Conservation (phyloP, 2,888 invertebrate species). For the Chydorus sphaericus region DNA sequence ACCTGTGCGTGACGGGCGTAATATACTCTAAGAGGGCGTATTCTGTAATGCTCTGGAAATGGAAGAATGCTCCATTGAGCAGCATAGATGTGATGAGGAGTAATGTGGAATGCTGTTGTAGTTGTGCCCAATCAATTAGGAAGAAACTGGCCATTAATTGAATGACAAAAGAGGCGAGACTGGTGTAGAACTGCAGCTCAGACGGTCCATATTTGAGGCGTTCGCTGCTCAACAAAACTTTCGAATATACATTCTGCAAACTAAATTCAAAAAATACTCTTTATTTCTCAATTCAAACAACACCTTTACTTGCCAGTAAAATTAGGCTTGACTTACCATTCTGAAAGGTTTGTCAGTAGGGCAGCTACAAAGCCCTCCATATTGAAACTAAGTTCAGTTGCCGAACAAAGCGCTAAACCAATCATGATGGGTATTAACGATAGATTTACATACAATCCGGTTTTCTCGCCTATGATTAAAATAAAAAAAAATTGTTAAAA, state of each 20-base stretch:
- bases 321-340: slow-evolving; percentile 36
- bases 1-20: slow-evolving; percentile 65
- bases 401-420: slow-evolving; percentile 56
- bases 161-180: slow-evolving; percentile 51
- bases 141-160: slow-evolving; percentile 54
- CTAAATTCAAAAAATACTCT: slow-evolving; percentile 30
- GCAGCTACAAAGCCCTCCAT: slow-evolving; percentile 54
- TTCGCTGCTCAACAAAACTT: slow-evolving; percentile 57
- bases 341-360: slow-evolving; percentile 60
- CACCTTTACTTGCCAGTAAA: background rate
- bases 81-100: slow-evolving; percentile 40
- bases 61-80: slow-evolving; percentile 58
- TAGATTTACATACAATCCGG: slow-evolving; percentile 49
- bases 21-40: slow-evolving; percentile 66
- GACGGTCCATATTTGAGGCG: slow-evolving; percentile 59
- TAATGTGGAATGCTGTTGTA: slow-evolving; percentile 33
- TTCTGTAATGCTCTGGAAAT: slow-evolving; percentile 64
- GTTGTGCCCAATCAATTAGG: slow-evolving; percentile 43
- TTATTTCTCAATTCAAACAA: background rate
- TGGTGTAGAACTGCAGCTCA: slow-evolving; percentile 63
- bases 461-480: slow-evolving; percentile 40
- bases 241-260: slow-evolving; percentile 62
- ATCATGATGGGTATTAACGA: slow-evolving; percentile 62
- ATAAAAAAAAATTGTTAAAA: slow-evolving; percentile 3
- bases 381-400: slow-evolving; percentile 62